Evolutionary conservation across 2,888 invertebrate species (phyloP).

Genomic region (Parnassius glacialis): DNA sequence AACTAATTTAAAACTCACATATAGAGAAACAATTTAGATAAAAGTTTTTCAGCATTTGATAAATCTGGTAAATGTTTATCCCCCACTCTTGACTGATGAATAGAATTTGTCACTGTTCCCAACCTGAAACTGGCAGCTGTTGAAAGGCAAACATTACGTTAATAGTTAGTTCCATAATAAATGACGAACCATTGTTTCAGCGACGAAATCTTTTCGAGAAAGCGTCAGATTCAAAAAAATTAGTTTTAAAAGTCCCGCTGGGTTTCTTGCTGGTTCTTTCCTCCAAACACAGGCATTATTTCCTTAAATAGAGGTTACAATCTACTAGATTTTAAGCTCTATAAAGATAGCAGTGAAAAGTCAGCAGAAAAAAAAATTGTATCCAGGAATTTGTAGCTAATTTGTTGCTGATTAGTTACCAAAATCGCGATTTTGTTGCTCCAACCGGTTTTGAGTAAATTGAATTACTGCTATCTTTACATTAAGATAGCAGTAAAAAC

Average conservation of each 20-base stretch:
- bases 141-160: conserved; percentile 27
- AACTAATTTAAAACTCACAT: neutral
- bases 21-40: conserved; percentile 3
- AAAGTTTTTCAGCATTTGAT: conserved; percentile 47
- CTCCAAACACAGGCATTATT: too few species aligned
- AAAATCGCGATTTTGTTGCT: too few species aligned
- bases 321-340: too few species aligned
- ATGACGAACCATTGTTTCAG: conserved; percentile 18
- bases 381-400: too few species aligned
- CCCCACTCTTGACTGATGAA: conserved; percentile 16
- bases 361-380: too few species aligned
- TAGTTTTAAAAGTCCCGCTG: neutral
- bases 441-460: too few species aligned
- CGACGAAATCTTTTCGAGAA: conserved; percentile 11
- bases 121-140: conserved; percentile 26
- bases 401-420: too few species aligned
- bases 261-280: too few species aligned
- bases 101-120: conserved; percentile 24
- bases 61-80: conserved; percentile 24
- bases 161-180: conserved; percentile 21
- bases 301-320: too few species aligned
- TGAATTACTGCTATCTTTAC: too few species aligned
- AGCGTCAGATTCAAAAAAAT: neutral
- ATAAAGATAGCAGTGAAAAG: too few species aligned
- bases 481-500: too few species aligned